Base-by-base conservation (phyloP, 2,113 vertebrate species). In the Taxidea taxus region DNA sequence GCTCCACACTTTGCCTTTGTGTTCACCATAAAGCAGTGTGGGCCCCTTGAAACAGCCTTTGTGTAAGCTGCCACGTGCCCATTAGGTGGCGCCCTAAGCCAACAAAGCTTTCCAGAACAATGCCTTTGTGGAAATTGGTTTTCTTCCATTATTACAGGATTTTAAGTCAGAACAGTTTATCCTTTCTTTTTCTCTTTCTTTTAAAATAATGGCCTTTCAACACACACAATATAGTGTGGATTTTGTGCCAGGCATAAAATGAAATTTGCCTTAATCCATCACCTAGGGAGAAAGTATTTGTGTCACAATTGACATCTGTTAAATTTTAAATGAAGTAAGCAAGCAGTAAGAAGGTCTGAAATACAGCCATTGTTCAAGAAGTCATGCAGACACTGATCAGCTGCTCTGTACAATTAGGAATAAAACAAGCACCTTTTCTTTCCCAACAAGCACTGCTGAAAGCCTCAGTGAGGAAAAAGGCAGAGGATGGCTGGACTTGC, bases 261-360 rank as follows among this genome's bases (percentile, higher is more conserved):
- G 96, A 97, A 97, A 97, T 96, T 94, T 96, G 94, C 72, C 88
- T 96, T 97, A 96, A 95, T 97, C 95, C 95, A 72, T 94, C 25
- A 34, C 97, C 97, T 92, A 83, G 92, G 95, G 94, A 96, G 97
- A 96, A 78, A 86, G 95, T 97, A 81, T 96, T 95, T 75, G 75
- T 92, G 77, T 96, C 94, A 91, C 97, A 90, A 81, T 29, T 96
- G 98, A 96, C 90, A 94, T 96, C 96, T 96, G 92, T 96, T 98
- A 95, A 96, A 96, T 97, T 95, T 96, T 92, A 96, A 97, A 97
- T 91, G 97, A 88, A 96, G 81, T 75, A 64, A 95, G 92, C 83
- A 88, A 88, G 93, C 96, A 89, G 27, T 81, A 60, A 94, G 93
- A 62, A 97, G 90, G 90, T 72, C 95, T 95, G 91, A 85, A 90